A percentile compares a stretch with the other conserved stretches of the same genome.
Evolutionary conservation across 2,113 vertebrate genomes (phyloP).

Genomic region (Clarias gariepinus): DNA sequence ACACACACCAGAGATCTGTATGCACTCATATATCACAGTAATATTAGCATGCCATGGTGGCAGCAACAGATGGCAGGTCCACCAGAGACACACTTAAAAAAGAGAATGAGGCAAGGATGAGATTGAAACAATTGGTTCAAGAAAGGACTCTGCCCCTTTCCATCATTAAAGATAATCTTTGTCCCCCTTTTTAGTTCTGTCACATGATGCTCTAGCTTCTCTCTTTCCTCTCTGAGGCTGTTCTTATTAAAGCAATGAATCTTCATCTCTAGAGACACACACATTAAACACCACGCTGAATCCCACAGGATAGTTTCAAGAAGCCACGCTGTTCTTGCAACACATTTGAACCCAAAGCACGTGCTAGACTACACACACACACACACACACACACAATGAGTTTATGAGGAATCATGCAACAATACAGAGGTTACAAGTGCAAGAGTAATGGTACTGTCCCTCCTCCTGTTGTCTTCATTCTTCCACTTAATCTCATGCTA

Average conservation of each 20-base stretch:
- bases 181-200: slow-evolving; percentile 26
- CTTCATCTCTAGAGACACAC: slow-evolving; percentile 52
- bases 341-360: slow-evolving; percentile 46
- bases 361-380: slow-evolving; percentile 20
- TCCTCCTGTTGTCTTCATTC: slow-evolving; percentile 26
- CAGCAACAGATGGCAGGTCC: slow-evolving; percentile 29
- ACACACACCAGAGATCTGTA: not conserved
- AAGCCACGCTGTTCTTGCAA: slow-evolving; percentile 36
- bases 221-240: slow-evolving; percentile 35
- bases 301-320: slow-evolving; percentile 52
- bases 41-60: slow-evolving; percentile 20
- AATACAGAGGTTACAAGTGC: slow-evolving; percentile 35
- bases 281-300: slow-evolving; percentile 55
- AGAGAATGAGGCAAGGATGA: slow-evolving; percentile 31
- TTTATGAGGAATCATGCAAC: slow-evolving; percentile 28
- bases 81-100: slow-evolving; percentile 34
- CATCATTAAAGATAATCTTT: slow-evolving; percentile 47
- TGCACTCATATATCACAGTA: not conserved
- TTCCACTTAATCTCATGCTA: slow-evolving; percentile 47
- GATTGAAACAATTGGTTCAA: not conserved
- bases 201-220: slow-evolving; percentile 27
- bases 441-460: slow-evolving; percentile 14
- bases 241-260: slow-evolving; percentile 62
- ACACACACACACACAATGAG: slow-evolving; percentile 13
- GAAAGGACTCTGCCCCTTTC: slow-evolving; percentile 37